Evolutionary conservation across 2,113 vertebrate genomes (phyloP).

Genomic region (Cairina moschata): DNA sequence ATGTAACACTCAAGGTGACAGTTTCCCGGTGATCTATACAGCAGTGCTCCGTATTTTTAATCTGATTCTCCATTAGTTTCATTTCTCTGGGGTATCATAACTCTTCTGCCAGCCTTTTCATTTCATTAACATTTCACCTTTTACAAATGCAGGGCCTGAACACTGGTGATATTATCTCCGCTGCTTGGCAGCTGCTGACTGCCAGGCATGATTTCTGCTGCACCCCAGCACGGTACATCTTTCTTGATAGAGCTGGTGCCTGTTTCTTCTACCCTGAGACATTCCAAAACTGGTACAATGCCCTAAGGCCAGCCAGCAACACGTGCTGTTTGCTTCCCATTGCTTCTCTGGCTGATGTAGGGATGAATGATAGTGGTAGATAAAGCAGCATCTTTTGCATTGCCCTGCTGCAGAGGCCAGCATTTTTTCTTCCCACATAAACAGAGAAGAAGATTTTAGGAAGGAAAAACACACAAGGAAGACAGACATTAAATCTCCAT

Average conservation of each 20-base stretch:
- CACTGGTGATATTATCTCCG: neutral
- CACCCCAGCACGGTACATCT: accelerated
- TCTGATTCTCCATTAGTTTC: neutral
- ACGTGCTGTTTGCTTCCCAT: neutral
- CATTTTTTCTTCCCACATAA: neutral
- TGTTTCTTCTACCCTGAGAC: accelerated
- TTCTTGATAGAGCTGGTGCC: neutral
- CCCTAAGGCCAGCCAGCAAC: neutral
- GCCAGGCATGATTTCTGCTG: neutral
- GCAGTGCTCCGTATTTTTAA: neutral
- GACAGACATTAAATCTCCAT: neutral
- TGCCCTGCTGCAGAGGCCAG: neutral
- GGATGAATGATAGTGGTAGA: neutral
- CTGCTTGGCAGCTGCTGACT: neutral
- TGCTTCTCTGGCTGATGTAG: neutral
- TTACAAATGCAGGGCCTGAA: neutral
- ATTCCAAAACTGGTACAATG: accelerated
- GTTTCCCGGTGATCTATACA: neutral
- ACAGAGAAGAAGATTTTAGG: neutral
- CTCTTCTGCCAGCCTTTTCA: neutral
- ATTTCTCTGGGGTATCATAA: neutral
- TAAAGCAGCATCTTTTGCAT: neutral
- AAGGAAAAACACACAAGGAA: neutral
- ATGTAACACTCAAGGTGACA: neutral
- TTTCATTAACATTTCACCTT: neutral